Conservation (phyloP, 2,113 vertebrate genomes). For the Hypocryptadius cinnamomeus region DNA sequence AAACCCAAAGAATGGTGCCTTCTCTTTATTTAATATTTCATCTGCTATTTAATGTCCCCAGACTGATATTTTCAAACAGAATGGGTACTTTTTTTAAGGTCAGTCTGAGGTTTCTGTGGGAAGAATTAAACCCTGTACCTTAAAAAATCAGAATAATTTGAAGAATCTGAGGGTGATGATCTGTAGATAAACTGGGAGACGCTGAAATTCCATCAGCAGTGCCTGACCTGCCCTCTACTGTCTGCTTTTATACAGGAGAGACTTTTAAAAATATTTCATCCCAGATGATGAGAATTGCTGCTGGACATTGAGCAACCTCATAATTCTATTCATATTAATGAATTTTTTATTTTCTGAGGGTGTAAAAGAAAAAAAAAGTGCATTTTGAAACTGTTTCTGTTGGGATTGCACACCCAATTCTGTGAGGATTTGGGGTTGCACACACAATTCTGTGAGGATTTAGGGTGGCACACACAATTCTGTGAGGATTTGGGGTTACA, state of each 20-base stretch:
- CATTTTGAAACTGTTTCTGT: background rate
- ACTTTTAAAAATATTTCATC: background rate
- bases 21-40: background rate
- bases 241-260: background rate
- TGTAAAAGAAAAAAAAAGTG: background rate
- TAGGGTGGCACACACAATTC: background rate
- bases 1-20: background rate
- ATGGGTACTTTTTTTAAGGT: background rate
- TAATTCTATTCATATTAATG: background rate
- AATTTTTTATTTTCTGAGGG: background rate
- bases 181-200: background rate
- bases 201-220: background rate
- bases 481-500: background rate
- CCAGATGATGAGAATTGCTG: background rate
- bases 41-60: background rate
- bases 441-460: background rate
- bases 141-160: background rate
- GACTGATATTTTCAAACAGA: background rate
- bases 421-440: background rate
- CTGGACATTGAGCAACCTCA: background rate
- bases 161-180: background rate
- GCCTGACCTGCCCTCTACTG: background rate
- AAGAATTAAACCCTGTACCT: background rate
- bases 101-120: background rate
- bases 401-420: background rate